A percentile compares a stretch with the other conserved stretches of the same genome.
These are phyloP conservation scores for Desoria tigrina DNA, from an alignment of 2,888 invertebrate genomes.

Conservation along the genomic window DNA sequence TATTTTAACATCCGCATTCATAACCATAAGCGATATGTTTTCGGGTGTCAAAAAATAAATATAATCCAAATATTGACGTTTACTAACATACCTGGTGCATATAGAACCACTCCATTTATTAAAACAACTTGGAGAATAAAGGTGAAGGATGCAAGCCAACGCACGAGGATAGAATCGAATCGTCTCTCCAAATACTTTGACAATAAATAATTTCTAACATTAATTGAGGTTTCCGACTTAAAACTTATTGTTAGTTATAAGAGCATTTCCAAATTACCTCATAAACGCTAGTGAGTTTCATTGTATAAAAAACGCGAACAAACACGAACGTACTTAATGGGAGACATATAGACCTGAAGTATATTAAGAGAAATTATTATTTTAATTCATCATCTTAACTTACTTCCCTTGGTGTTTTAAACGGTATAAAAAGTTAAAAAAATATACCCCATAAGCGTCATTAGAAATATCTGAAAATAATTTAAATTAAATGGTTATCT, in stretches of 20 bases:
- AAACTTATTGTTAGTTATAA: not conserved
- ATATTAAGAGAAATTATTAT: too few species aligned
- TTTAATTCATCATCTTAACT: too few species aligned
- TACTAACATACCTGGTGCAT: constrained; percentile 49
- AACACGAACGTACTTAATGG: constrained; percentile 39
- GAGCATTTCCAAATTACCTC: constrained; percentile 31
- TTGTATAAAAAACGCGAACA: constrained; percentile 47
- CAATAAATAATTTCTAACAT: not conserved
- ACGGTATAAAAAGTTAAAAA: too few species aligned
- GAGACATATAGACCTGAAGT: constrained; percentile 28
- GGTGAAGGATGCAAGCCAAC: constrained; percentile 43
- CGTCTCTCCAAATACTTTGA: constrained; percentile 46
- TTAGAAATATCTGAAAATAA: constrained; percentile 34
- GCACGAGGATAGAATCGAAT: constrained; percentile 40
- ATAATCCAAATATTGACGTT: too few species aligned
- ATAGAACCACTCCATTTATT: constrained; percentile 54
- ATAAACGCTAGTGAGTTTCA: constrained; percentile 50
- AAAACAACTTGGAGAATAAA: constrained; percentile 46
- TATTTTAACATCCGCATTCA: too few species aligned
- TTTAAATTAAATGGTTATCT: too few species aligned
- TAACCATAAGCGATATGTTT: too few species aligned
- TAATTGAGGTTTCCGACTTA: not conserved
- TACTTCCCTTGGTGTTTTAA: too few species aligned
- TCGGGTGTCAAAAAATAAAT: too few species aligned
- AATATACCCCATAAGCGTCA: constrained; percentile 29